Percentiles rank a stretch among this genome's conserved stretches.
phyloP scores from a whole-genome alignment of 2,113 vertebrate species.

The Suricata suricatta region DNA sequence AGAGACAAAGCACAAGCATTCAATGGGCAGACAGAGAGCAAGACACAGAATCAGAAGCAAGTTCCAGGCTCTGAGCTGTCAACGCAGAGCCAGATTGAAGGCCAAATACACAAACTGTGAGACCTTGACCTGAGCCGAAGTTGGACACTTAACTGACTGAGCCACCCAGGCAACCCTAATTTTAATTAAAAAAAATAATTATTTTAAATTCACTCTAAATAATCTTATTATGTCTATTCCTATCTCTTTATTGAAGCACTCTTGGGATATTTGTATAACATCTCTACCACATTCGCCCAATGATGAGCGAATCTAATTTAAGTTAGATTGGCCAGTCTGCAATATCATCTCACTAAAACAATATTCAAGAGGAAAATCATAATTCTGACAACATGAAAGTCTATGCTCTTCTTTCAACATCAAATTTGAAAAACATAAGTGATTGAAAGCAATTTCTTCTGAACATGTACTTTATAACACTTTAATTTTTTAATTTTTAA shows the following conservation, averaged over 20 bases:
- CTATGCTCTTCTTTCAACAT: slow-evolving; percentile 12
- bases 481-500: too few relatives aligned
- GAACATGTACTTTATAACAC: background rate
- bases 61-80: background rate
- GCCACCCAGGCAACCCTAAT: background rate
- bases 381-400: background rate
- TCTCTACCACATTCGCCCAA: background rate
- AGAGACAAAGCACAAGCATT: background rate
- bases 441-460: background rate
- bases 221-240: background rate
- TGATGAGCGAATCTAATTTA: background rate
- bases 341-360: background rate
- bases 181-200: background rate
- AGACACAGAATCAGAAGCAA: background rate
- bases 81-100: accelerated
- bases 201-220: background rate
- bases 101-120: background rate
- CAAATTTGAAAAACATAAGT: background rate
- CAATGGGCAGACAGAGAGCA: background rate
- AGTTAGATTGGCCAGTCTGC: background rate
- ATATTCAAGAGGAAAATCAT: background rate
- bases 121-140: background rate
- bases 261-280: background rate
- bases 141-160: background rate
- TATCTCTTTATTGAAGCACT: background rate